Base-by-base conservation (phyloP, 2,888 invertebrate species). In the Perizoma affinitatum region DNA sequence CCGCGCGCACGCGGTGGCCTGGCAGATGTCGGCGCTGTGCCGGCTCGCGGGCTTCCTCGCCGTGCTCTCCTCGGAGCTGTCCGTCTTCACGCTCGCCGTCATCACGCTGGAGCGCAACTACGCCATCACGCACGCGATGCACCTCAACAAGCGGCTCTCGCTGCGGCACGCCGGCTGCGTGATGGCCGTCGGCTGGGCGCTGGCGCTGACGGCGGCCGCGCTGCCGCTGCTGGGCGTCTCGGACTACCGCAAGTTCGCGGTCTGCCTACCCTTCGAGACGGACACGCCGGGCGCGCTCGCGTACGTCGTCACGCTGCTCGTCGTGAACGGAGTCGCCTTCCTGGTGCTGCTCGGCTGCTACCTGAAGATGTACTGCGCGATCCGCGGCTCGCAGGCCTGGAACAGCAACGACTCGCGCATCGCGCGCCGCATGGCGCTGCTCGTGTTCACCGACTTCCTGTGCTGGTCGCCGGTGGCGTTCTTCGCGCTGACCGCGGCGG, bases 391-490 rank as follows among this genome's bases (percentile, higher is more conserved):
- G 72, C 96, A 97, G 84, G 98, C 98, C 0, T 98, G 98, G 98
- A 98, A 98, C 86, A 98, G 98, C 4, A 98, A 98, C 87, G 98
- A 99, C 86, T 98, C 98, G 7, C 94, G 98, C 55, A 98, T 99
- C 73, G 98, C 99, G 46, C 98, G 98, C 86, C 94, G 98, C 44
- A 99, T 99, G 98, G 98, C 99, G 0, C 89, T 99, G 46, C 93
- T 99, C 58, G 98, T 99, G 4, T 98, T 98, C 85, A 99, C 99
- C 0, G 99, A 99, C 86, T 98, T 99, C 80, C 93, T 98, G 49
- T 99, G 99, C 91, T 99, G 99, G 99, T 97, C 98, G 4, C 99
- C 99, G 0, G 98, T 99, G 67, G 98, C 99, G 0, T 98, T 99
- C 88, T 97, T 98, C 84, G 97, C 98, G 5, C 93, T 99, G 42